Evolutionary conservation across 2,113 vertebrate species (phyloP), one percentile per base, ranked within the genome.

Genomic region (Phodopus roborovskii): DNA sequence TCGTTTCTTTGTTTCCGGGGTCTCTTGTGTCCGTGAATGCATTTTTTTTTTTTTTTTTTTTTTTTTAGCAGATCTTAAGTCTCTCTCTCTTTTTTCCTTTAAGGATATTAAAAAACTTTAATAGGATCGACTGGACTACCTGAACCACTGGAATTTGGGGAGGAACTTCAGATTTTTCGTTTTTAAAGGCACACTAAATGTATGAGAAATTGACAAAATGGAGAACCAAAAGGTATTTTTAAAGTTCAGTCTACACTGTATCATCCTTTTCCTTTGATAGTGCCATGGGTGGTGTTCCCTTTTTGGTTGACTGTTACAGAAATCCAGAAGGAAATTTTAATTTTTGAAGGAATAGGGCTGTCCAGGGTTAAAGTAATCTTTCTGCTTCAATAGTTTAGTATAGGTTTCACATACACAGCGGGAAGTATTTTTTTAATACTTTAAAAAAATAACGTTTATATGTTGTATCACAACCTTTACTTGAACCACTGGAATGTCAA

Each of bases 211-310:
- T 96, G 92, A 92, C 96, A 95, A 94, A 92, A 98, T 98, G 97
- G 97, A 97, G 82, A 96, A 94, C 3, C 96, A 97, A 95, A 97
- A 98, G 97, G 97, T 98, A 98, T 88, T 92, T 96, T 96, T 79
- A 92, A 81, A 56, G 68, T 91, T 95, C 42, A 58, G 0, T 85
- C 66, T 89, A 95, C 64, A 71, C 70, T 24, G 15, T 92, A 66
- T 64, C 3, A 64, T 77, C 92, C 36, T 74, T 96, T 92, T 88
- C 42, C 58, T 68, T 94, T 89, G 79, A 33, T 26, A 78, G 4
- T 64, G 48, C 73, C 48, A 36, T 39, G 78, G 66, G 91, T 77
- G 42, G 62, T 60, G 39, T 62, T 62, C 30, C 19, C 15, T 53
- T 93, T 95, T 90, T 93, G 77, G 39, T 81, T 96, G 88, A 24